Percentiles rank a stretch among this genome's conserved stretches.
These are phyloP conservation scores for Alexandromys fortis DNA, from an alignment of 2,113 vertebrate species.

Conservation along the genomic window DNA sequence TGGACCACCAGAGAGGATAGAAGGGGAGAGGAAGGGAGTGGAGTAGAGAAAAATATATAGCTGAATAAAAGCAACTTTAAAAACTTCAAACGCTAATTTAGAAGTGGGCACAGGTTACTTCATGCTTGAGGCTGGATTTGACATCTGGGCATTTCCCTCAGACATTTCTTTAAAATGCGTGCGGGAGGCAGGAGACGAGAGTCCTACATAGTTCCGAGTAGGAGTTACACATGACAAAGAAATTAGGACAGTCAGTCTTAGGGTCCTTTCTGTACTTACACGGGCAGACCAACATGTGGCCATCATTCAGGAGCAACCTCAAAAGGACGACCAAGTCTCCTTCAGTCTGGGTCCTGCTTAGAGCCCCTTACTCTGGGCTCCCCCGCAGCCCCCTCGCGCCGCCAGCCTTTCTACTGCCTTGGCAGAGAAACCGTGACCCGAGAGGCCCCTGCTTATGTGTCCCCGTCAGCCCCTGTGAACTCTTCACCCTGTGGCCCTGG, in stretches of 20 bases:
- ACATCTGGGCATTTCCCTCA: background rate
- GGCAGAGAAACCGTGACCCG: rapidly evolving
- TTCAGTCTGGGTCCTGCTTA: background rate
- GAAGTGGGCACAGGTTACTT: background rate
- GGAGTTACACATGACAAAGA: background rate
- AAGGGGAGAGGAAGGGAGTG: no score
- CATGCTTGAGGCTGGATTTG: background rate
- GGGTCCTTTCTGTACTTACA: background rate
- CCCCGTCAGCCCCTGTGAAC: constrained; percentile 43
- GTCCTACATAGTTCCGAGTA: background rate
- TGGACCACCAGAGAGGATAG: no score
- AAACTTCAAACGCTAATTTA: background rate
- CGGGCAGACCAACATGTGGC: background rate
- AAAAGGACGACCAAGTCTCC: background rate
- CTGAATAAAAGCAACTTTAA: no score
- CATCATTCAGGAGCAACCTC: background rate
- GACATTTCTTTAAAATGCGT: background rate
- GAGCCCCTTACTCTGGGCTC: background rate
- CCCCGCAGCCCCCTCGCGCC: rapidly evolving
- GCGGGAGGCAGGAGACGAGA: background rate
- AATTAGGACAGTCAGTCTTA: background rate
- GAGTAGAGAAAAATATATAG: no score
- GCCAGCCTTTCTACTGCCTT: background rate
- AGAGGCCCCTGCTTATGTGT: background rate
- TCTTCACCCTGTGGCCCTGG: constrained; percentile 20